phyloP scores from a whole-genome alignment of 2,797 vertebrate species.

The Neosalanx taihuensis region DNA sequence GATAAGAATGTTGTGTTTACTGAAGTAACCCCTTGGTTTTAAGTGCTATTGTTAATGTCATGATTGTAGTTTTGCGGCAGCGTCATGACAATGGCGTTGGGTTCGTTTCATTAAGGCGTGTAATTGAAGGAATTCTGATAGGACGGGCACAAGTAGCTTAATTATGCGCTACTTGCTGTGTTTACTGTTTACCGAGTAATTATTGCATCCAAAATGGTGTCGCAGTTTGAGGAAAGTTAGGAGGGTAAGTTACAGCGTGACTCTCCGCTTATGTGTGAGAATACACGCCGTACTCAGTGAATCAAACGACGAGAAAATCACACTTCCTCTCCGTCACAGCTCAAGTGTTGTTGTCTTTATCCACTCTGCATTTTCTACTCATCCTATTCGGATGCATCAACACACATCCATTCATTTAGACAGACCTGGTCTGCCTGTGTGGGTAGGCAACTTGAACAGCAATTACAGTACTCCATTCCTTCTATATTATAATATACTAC shows the following conservation, averaged over 20 bases:
- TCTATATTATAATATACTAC: too few species aligned
- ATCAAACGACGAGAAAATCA: slow-evolving; percentile 54
- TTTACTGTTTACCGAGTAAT: slow-evolving; percentile 81
- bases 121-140: slow-evolving; percentile 85
- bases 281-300: slow-evolving; percentile 53
- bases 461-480: too few species aligned
- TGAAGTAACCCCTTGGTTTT: slow-evolving; percentile 79
- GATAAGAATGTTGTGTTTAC: slow-evolving; percentile 77
- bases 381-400: background rate
- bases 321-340: slow-evolving; percentile 27
- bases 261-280: slow-evolving; percentile 50
- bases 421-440: too few species aligned
- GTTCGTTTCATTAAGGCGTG: slow-evolving; percentile 82
- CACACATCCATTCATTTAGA: background rate
- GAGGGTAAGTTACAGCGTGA: slow-evolving; percentile 58
- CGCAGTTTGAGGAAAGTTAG: slow-evolving; percentile 73
- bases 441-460: too few species aligned
- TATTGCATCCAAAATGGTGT: slow-evolving; percentile 77
- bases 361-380: background rate
- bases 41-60: slow-evolving; percentile 81
- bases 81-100: slow-evolving; percentile 74
- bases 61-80: slow-evolving; percentile 79
- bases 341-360: background rate
- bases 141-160: slow-evolving; percentile 80
- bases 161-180: slow-evolving; percentile 76